Evolutionary conservation across 2,888 invertebrate genomes (phyloP).

Genomic region (Endotricha flammealis): DNA sequence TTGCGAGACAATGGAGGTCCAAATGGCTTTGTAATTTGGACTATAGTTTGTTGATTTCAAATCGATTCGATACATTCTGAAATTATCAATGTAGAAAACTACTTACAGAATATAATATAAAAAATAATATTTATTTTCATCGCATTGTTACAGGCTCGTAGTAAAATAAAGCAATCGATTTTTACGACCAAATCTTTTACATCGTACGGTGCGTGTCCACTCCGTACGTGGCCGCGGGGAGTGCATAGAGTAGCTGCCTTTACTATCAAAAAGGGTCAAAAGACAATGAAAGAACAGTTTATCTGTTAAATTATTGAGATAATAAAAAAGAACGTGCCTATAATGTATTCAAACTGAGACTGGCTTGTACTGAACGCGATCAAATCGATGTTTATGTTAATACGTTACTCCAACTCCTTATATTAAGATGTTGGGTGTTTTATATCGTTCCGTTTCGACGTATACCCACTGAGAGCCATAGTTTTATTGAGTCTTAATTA

Average conservation of each 20-base stretch:
- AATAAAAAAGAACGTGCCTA: slow-evolving; percentile 57
- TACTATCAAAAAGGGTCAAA: slow-evolving; percentile 30
- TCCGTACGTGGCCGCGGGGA: slow-evolving; percentile 31
- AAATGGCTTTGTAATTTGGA: slow-evolving; percentile 7
- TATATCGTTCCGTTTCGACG: slow-evolving; percentile 39
- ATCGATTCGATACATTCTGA: too few species aligned
- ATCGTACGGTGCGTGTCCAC: slow-evolving; percentile 26
- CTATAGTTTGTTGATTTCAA: neutral
- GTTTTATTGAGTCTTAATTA: slow-evolving; percentile 45
- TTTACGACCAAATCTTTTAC: slow-evolving; percentile 46
- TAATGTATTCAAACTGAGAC: slow-evolving; percentile 67
- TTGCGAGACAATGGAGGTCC: slow-evolving; percentile 21
- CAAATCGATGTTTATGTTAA: slow-evolving; percentile 70
- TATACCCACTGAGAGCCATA: slow-evolving; percentile 35
- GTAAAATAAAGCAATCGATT: slow-evolving; percentile 52
- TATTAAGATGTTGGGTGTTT: slow-evolving; percentile 64
- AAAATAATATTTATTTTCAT: slow-evolving; percentile 30
- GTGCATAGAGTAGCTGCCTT: slow-evolving; percentile 25
- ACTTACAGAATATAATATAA: too few species aligned
- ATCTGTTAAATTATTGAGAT: slow-evolving; percentile 62
- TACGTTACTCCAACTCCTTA: slow-evolving; percentile 41
- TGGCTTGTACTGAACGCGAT: slow-evolving; percentile 50
- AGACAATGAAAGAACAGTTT: slow-evolving; percentile 46
- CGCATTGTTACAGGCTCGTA: slow-evolving; percentile 37
- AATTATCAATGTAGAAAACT: too few species aligned